These are phyloP conservation scores for Diphyllodes magnificus DNA, from an alignment of 2,113 vertebrate species.

Conservation along the genomic window DNA sequence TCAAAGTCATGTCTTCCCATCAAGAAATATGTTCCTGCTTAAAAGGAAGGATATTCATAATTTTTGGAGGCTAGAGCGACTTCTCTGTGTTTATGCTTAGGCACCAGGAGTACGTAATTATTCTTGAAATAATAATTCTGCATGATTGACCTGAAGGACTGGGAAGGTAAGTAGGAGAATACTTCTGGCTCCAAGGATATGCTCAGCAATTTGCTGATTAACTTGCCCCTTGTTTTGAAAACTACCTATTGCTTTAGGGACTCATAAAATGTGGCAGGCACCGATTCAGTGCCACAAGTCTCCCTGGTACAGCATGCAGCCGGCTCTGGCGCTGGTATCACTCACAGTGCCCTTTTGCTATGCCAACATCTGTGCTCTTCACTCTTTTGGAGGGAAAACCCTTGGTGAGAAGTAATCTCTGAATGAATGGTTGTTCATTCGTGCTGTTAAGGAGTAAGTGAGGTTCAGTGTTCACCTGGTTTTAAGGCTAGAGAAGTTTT, in stretches of 20 bases:
- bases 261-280: not conserved
- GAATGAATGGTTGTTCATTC: not conserved
- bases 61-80: not conserved
- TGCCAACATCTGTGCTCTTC: not conserved
- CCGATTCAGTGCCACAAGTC: accelerated
- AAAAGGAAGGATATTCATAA: not conserved
- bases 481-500: not conserved
- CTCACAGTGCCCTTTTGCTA: accelerated
- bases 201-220: not conserved
- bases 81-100: not conserved
- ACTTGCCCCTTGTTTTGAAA: slow-evolving; percentile 1
- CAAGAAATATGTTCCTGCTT: not conserved
- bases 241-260: not conserved
- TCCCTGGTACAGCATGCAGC: not conserved
- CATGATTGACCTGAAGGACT: not conserved
- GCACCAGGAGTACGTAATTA: not conserved
- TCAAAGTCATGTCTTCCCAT: not conserved
- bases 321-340: accelerated
- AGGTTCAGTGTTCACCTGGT: not conserved
- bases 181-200: not conserved
- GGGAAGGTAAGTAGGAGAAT: not conserved
- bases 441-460: accelerated
- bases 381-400: not conserved
- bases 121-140: not conserved
- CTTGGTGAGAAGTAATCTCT: not conserved